Conservation (phyloP, 2,888 invertebrate species). For the Cerceris rybyensis region DNA sequence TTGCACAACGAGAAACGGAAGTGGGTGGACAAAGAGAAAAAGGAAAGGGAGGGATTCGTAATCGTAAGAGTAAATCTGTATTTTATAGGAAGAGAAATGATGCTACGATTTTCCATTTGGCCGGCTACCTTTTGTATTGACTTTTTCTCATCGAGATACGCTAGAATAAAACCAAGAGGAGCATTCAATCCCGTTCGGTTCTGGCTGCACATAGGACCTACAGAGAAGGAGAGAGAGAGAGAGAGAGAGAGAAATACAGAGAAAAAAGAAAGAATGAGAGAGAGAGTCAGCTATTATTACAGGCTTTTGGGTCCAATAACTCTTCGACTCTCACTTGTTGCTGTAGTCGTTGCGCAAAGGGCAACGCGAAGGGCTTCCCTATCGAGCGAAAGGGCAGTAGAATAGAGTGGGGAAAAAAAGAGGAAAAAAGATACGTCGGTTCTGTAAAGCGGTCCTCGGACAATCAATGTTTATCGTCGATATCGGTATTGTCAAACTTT, state of each 20-base stretch:
- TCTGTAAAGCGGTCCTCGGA: too few species aligned
- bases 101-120: conserved; percentile 48
- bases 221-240: too few species aligned
- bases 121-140: conserved; percentile 47
- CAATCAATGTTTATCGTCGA: too few species aligned
- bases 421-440: background rate
- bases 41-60: conserved; percentile 19
- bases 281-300: conserved; percentile 49
- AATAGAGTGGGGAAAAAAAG: background rate
- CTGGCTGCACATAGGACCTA: conserved; percentile 20
- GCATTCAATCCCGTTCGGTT: conserved; percentile 51
- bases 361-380: conserved; percentile 27
- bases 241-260: too few species aligned
- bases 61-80: conserved; percentile 23
- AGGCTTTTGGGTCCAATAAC: conserved; percentile 61
- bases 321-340: conserved; percentile 61
- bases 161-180: conserved; percentile 45
- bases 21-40: background rate
- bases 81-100: conserved; percentile 27
- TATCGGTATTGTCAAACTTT: too few species aligned
- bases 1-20: background rate
- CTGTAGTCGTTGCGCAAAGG: conserved; percentile 39
- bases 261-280: too few species aligned
- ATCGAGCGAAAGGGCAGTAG: conserved; percentile 11
- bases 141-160: conserved; percentile 50